A percentile compares a stretch with the other conserved stretches of the same genome.
Evolutionary conservation across 2,888 invertebrate species (phyloP).

Genomic region (Drosophila pegasa): DNA sequence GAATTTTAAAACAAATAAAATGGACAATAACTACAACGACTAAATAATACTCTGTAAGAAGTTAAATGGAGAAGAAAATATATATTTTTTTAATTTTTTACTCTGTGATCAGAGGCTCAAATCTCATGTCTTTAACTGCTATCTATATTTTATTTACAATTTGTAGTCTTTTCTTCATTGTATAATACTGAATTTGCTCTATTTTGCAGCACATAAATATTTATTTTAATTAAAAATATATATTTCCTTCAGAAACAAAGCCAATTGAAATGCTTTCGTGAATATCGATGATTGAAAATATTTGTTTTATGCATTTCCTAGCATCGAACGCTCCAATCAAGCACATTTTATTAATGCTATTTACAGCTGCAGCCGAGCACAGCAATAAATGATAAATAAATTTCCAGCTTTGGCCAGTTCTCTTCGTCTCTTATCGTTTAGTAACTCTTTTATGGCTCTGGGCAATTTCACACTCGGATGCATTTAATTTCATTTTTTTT

Average conservation of each 20-base stretch:
- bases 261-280: too few species aligned
- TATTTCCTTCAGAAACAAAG: background rate
- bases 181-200: background rate
- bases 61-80: background rate
- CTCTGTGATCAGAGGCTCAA: too few species aligned
- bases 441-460: slow-evolving; percentile 39
- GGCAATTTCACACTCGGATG: slow-evolving; percentile 67
- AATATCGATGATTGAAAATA: background rate
- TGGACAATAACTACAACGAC: background rate
- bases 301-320: background rate
- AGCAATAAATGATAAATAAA: slow-evolving; percentile 20
- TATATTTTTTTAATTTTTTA: too few species aligned
- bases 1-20: background rate
- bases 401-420: slow-evolving; percentile 3
- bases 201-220: background rate
- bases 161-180: background rate
- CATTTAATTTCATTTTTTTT: slow-evolving; percentile 63
- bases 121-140: too few species aligned
- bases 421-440: slow-evolving; percentile 16
- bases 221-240: background rate
- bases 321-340: background rate
- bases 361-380: background rate
- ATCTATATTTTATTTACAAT: background rate
- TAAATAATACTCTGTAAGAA: background rate
- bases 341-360: slow-evolving; percentile 3